A percentile compares a stretch with the other conserved stretches of the same genome.
Evolutionary conservation across 2,797 vertebrate species (phyloP).

Genomic region (Meriones psammophilus): DNA sequence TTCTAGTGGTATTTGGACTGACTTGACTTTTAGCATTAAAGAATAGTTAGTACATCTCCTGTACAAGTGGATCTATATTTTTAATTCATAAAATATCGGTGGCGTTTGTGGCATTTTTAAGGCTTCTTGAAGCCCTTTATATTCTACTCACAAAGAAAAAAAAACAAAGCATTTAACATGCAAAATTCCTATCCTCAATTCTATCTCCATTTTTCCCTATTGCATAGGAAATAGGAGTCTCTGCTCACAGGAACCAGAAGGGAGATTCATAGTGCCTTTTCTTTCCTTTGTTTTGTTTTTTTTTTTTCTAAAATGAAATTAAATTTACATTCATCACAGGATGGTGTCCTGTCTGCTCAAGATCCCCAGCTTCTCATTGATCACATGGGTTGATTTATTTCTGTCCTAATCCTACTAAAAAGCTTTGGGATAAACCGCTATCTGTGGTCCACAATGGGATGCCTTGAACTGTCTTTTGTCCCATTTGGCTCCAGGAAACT

Average conservation of each 20-base stretch:
- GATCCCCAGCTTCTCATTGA: neutral
- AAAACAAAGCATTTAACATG: neutral
- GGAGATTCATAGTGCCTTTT: neutral
- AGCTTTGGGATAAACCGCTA: no score
- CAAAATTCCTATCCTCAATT: neutral
- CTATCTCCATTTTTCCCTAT: neutral
- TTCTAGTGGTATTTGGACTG: neutral
- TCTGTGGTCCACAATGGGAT: neutral
- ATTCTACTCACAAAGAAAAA: neutral
- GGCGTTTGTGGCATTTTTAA: neutral
- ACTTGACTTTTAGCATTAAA: constrained; percentile 13
- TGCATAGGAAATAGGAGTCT: neutral
- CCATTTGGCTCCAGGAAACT: neutral
- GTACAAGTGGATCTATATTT: neutral
- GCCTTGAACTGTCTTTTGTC: neutral
- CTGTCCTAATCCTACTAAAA: neutral
- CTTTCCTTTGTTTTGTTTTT: neutral
- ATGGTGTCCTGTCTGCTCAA: neutral
- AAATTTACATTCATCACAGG: neutral
- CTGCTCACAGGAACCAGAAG: neutral
- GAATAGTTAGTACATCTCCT: neutral
- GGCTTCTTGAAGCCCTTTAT: neutral
- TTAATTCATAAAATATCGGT: neutral
- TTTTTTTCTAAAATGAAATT: constrained; percentile 6
- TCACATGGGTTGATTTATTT: neutral